Evolutionary conservation across 2,888 invertebrate species (phyloP), one percentile per base, ranked within the genome.

Genomic region (Stenchaetothrips biformis): DNA sequence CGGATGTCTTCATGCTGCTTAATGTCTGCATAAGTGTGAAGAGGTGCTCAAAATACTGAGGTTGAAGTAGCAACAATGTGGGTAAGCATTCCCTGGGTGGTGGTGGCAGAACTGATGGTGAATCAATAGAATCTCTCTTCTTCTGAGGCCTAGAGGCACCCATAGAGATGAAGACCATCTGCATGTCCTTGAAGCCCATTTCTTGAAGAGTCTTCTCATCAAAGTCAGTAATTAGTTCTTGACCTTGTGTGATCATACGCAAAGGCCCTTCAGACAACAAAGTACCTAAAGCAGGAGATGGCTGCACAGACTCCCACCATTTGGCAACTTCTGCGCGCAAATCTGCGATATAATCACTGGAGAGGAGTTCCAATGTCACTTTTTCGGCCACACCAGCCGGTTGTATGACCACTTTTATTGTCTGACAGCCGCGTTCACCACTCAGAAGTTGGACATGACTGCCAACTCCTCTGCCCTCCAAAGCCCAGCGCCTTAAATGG

Each of bases 101-200:
- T 0, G 96, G 93, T 6, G 96, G 95, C 85, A 96, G 91, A 83
- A 94, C 91, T 0, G 96, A 95, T 4, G 96, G 95, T 85, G 95
- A 94, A 85, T 96, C 95, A 80, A 92, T 88, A 85, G 91, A 91
- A 83, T 94, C 94, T 79, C 91, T 82, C 86, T 88, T 81, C 89
- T 90, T 83, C 87, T 90, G 83, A 87, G 89, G 85, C 86, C 91
- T 84, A 62, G 92, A 92, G 81, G 93, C 94, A 53, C 97, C 96
- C 85, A 96, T 90, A 0, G 96, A 97, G 80, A 97, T 95, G 87
- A 96, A 97, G 78, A 97, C 94, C 87, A 96, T 89, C 92, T 94
- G 97, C 86, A 94, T 93, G 86, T 98, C 97, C 86, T 97, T 98
- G 86, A 97, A 96, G 37, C 96, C 96, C 90, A 96, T 94, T 86